A percentile compares a stretch with the other conserved stretches of the same genome.
These are phyloP conservation scores for Caradrina clavipalpis DNA, from an alignment of 2,888 invertebrate genomes.

Conservation along the genomic window DNA sequence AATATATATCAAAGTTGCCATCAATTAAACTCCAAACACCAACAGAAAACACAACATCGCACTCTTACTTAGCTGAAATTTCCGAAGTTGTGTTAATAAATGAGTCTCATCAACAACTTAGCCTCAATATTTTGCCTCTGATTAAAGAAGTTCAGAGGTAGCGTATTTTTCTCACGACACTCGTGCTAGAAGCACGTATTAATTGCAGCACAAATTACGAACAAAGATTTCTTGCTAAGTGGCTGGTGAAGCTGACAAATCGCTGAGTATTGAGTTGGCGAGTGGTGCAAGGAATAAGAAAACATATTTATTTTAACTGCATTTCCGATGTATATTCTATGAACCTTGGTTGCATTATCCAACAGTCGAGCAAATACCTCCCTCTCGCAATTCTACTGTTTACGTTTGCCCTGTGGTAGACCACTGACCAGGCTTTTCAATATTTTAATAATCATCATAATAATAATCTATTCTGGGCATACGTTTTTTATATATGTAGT, in stretches of 20 bases:
- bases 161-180: conserved; percentile 52
- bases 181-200: conserved; percentile 46
- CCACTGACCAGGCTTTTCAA: no score
- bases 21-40: neutral
- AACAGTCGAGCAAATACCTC: no score
- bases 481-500: no score
- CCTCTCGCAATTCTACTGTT: no score
- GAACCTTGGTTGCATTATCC: no score
- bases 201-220: conserved; percentile 47
- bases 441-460: no score
- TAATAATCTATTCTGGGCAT: no score
- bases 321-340: no score
- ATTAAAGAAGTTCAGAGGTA: conserved; percentile 1
- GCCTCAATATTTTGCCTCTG: conserved; percentile 3
- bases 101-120: neutral
- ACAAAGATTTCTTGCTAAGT: conserved; percentile 53
- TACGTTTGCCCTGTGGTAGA: no score
- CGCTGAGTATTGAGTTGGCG: conserved; percentile 49
- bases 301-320: neutral
- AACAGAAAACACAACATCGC: neutral
- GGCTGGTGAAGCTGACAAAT: conserved; percentile 64
- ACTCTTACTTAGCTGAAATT: neutral
- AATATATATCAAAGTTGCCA: no score
- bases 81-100: neutral
- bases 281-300: conserved; percentile 49